Base-by-base conservation (phyloP, 2,113 vertebrate genomes). In the Mormyrus iriodes region DNA sequence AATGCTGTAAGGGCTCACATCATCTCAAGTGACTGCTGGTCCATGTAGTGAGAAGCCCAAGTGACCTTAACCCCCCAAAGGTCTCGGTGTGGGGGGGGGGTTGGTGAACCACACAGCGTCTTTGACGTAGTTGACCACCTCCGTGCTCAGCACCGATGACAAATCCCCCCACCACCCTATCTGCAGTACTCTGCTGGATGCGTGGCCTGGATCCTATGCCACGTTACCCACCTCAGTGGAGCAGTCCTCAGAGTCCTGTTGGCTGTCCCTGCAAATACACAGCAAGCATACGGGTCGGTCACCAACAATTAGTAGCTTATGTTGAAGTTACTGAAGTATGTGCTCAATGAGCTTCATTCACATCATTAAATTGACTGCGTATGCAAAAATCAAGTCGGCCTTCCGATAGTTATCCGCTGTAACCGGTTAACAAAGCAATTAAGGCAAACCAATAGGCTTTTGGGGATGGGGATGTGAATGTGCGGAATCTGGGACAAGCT, bases 171-270 rank as follows among this genome's bases (percentile, higher is more conserved):
- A 0, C 52, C 52, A 76, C 12, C 91, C 73, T 15, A 55, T 52
- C 39, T 48, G 53, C 86, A 24, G 35, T 89, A 91, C 85, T 89
- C 92, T 89, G 91, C 92, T 94, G 93, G 85, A 48, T 35, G 31
- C 4, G 46, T 76, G 35, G 44, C 86, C 27, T n/a, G 86, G 86
- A 42, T 49, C n/a, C 52, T 94, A 96, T 46, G 93, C 90, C 42
- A 93, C 82, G 55, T 91, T 92, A 49, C 85, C 69, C 48, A 95
- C 73, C 88, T 96, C 95, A 85, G 93, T 90, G 0, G 94, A 94
- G 51, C 95, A 95, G 0, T 92, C 91, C 52, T 96, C 95, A 2
- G 95, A 95, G 87, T 95, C 94, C 0, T 89, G 65, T 39, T 95
- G 95, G 1, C 88, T 94, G 21, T 95, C 95, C 91, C 96, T 96